A percentile compares a stretch with the other conserved stretches of the same genome.
These are phyloP conservation scores for Pentalonia nigronervosa DNA, from an alignment of 1,140 invertebrate species.

Conservation along the genomic window DNA sequence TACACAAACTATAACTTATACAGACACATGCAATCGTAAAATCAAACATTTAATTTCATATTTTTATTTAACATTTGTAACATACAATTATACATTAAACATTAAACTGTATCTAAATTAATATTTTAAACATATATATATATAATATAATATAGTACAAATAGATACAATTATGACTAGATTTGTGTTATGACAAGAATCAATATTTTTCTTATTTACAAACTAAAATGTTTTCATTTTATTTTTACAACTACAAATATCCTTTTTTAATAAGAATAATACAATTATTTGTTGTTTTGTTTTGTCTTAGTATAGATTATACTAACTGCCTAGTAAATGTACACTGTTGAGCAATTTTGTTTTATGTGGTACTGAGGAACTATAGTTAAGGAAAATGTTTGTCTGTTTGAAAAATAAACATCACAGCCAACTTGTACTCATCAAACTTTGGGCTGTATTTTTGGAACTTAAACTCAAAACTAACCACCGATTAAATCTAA, in stretches of 20 bases:
- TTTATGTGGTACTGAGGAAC: constrained; percentile 48
- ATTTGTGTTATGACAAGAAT: constrained; percentile 56
- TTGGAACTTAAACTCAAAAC: constrained; percentile 22
- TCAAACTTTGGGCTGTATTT: neutral
- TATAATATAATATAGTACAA: constrained; percentile 27
- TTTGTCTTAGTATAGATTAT: constrained; percentile 8
- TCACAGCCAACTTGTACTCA: constrained; percentile 24
- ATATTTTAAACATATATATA: constrained; percentile 42
- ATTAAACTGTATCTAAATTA: neutral
- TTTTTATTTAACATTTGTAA: constrained; percentile 4
- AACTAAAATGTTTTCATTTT: neutral
- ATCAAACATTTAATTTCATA: neutral
- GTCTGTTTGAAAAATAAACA: constrained; percentile 32
- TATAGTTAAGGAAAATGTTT: constrained; percentile 30
- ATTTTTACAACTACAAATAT: neutral
- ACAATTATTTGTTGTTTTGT: neutral
- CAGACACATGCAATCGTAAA: constrained; percentile 3
- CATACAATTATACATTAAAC: neutral
- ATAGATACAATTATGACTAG: constrained; percentile 49
- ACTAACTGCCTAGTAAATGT: neutral
- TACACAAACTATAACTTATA: constrained; percentile 31
- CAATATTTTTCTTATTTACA: constrained; percentile 15
- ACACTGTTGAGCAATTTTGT: constrained; percentile 41
- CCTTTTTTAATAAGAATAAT: neutral
- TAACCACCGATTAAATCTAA: constrained; percentile 1